A percentile compares a stretch with the other conserved stretches of the same genome.
These are phyloP conservation scores for Drosophila jambulina DNA, from an alignment of 1,140 invertebrate species.

Conservation along the genomic window DNA sequence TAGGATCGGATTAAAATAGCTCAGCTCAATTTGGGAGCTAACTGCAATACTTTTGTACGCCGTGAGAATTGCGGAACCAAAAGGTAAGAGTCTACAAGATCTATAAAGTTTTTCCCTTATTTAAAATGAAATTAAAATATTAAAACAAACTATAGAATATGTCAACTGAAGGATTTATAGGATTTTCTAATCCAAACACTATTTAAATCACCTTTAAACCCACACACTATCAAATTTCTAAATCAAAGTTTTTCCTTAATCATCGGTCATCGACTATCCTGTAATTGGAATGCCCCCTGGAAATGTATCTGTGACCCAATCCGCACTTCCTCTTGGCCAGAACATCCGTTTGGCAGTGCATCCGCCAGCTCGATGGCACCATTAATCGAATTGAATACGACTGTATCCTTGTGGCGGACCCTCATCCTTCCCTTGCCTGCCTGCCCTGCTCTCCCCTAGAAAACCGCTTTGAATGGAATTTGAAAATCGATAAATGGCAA, in stretches of 20 bases:
- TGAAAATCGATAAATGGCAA: constrained; percentile 58
- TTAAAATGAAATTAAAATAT: not conserved
- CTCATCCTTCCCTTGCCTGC: not conserved
- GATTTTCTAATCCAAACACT: too few relatives aligned
- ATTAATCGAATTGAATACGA: constrained; percentile 41
- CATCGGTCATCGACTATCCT: not conserved
- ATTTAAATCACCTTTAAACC: not conserved
- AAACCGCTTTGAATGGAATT: constrained; percentile 46
- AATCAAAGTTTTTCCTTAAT: not conserved
- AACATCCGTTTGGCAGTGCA: constrained; percentile 33
- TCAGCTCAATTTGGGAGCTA: constrained; percentile 28
- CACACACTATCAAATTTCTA: not conserved
- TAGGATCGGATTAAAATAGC: constrained; percentile 5
- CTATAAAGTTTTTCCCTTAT: too few relatives aligned
- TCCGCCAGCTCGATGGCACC: constrained; percentile 29
- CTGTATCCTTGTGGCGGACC: constrained; percentile 22
- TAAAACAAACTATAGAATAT: not conserved
- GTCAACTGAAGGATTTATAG: too few relatives aligned
- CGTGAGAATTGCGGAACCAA: constrained; percentile 83
- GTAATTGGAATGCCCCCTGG: not conserved
- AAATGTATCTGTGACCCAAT: constrained; percentile 21
- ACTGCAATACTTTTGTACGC: constrained; percentile 64
- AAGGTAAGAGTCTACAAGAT: constrained; percentile 47
- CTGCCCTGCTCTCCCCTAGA: not conserved
- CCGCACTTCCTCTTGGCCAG: constrained; percentile 14